phyloP scores from a whole-genome alignment of 35 echinoderm and acorn worm genomes.

The Apostichopus japonicus region DNA sequence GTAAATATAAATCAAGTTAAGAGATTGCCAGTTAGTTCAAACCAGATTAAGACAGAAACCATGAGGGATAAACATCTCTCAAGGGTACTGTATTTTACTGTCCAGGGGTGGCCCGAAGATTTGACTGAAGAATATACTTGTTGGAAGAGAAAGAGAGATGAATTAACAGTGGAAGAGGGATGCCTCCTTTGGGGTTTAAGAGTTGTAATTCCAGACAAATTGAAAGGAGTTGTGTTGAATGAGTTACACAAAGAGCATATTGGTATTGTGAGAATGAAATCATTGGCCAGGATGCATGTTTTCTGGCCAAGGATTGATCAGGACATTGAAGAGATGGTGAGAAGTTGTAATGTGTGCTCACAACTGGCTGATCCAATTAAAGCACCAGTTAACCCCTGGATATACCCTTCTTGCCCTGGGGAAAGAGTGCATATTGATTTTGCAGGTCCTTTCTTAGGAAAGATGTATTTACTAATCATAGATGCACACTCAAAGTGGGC shows the following conservation, averaged over 20 bases:
- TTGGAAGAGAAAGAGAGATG: constrained; percentile 6
- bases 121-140: constrained; percentile 37
- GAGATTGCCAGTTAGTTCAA: constrained; percentile 16
- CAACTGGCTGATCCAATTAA: background rate
- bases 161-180: constrained; percentile 64
- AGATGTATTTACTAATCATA: constrained; percentile 32
- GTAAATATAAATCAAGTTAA: constrained; percentile 24
- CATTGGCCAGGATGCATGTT: constrained; percentile 17
- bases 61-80: constrained; percentile 2
- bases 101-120: constrained; percentile 58
- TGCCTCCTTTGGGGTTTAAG: constrained; percentile 69
- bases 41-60: constrained; percentile 41
- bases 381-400: constrained; percentile 61
- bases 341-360: constrained; percentile 27
- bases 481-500: constrained; percentile 69
- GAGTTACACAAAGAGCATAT: constrained; percentile 18
- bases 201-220: constrained; percentile 52
- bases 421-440: constrained; percentile 66
- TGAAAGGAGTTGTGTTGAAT: background rate
- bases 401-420: constrained; percentile 43
- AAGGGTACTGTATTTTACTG: constrained; percentile 1
- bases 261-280: constrained; percentile 28
- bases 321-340: constrained; percentile 44
- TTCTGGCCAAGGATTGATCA: constrained; percentile 16
- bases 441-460: constrained; percentile 20